Evolutionary conservation across 2,888 invertebrate genomes (phyloP), one percentile per base, ranked within the genome.

Genomic region (Coelogynopora nodosa): DNA sequence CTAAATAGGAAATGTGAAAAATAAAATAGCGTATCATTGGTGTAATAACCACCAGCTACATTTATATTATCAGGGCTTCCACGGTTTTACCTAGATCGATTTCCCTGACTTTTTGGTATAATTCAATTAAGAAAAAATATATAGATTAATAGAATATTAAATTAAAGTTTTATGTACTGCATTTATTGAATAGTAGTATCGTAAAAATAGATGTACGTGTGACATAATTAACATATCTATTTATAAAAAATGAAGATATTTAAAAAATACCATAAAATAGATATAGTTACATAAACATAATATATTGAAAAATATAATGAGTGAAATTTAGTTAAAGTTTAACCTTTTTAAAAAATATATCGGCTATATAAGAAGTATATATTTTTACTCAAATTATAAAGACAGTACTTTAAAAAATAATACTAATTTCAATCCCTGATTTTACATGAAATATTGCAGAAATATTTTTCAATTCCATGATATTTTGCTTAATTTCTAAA

Each of bases 211-310:
- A 49, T 49, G 49, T 49, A 49, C 49, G 18, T 49, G 49, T 49
- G 18, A 49, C 49, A 49, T 49, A 49, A 49, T 18, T 49, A 18
- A 49, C 49, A 49, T 49, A 13, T 83, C 84, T 5, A 88, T 23
- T 23, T n/a, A 13, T 10, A 80, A 23, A 29, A 83, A 30, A 31
- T 28, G 23, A 28, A 28, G 26, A 49, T 74, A n/a, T 49, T 49
- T 49, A 49, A 49, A 49, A 49, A 49, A 49, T 49, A 49, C 49
- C 49, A 49, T 18, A 49, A 49, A 49, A 49, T 49, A 49, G 49
- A 49, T 49, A 49, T 49, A 49, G 49, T 10, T 49, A 49, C 49
- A 49, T 49, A 49, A 49, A 49, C 49, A 49, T 49, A 49, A 10
- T 49, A 49, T 49, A 5, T 49, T 49, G 49, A 49, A 49, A 49